phyloP scores from a whole-genome alignment of 2,888 invertebrate species.

The Lasioglossum lativentre region DNA sequence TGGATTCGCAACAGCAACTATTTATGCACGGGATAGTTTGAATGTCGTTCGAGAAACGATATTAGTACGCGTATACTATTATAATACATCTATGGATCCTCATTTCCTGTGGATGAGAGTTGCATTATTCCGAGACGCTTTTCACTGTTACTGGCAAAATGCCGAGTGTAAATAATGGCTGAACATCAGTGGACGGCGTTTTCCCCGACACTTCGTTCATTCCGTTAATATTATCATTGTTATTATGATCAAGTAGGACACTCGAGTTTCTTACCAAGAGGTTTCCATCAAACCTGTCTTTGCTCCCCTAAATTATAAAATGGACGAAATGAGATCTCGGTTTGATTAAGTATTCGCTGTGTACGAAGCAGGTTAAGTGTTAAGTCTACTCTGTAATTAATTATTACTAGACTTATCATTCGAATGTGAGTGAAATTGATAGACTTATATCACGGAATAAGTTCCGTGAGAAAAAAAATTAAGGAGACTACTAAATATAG shows the following conservation, averaged over 20 bases:
- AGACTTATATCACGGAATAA: too few species aligned
- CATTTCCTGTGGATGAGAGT: slow-evolving; percentile 68
- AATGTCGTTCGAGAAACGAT: slow-evolving; percentile 50
- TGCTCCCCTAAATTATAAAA: background rate
- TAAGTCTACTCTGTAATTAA: background rate
- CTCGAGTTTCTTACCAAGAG: background rate
- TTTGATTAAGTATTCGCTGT: background rate
- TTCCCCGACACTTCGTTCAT: slow-evolving; percentile 60
- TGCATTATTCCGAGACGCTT: slow-evolving; percentile 74
- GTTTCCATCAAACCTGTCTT: background rate
- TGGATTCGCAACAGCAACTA: slow-evolving; percentile 19
- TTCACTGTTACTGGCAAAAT: slow-evolving; percentile 78
- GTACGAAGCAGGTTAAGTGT: background rate
- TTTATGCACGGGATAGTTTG: slow-evolving; percentile 39
- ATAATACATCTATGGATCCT: slow-evolving; percentile 58
- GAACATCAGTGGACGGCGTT: slow-evolving; percentile 66
- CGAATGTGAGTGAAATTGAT: background rate
- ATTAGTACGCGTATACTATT: slow-evolving; percentile 34
- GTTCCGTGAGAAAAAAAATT: too few species aligned
- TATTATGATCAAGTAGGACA: slow-evolving; percentile 20
- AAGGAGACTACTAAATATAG: too few species aligned
- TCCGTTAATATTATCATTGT: slow-evolving; percentile 55
- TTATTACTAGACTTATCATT: background rate
- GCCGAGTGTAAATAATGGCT: slow-evolving; percentile 74
- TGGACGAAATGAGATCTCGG: background rate